Evolutionary conservation across 2,888 invertebrate species (phyloP), one percentile per base, ranked within the genome.

Genomic region (Leptura quadrifasciata): DNA sequence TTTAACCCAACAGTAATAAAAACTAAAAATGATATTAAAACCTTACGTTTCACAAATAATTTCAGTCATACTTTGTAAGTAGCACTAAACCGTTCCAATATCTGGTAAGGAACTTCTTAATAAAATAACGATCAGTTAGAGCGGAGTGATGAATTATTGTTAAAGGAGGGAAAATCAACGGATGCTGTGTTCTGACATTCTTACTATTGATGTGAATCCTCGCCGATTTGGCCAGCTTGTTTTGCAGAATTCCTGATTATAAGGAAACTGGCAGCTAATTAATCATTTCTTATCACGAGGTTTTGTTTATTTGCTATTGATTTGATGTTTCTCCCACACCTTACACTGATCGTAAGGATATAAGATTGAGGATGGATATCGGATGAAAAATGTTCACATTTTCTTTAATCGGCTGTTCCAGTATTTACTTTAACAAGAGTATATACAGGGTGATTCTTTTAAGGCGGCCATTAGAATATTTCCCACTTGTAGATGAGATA

Each of bases 131-230:
- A 15, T n/a, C 5, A 6, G 15, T 0, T n/a, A 47, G 47, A 6
- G n/a, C 0, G 47, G n/a, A n/a, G 15, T 1, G 47, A 3, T 47
- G 47, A 47, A 47, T 47, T 47, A 47, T 47, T 47, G 47, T n/a
- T 47, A n/a, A 47, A n/a, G n/a, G 4, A 47, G 47, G 47, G 12
- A n/a, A 47, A n/a, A 47, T 47, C 47, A 47, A 15, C 15, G 47
- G n/a, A 47, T 47, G 47, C n/a, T 47, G 47, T 47, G 47, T 47
- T 47, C 47, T 47, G 47, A n/a, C 47, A n/a, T 47, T n/a, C 47
- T 47, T 47, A 5, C n/a, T 47, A 47, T 47, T n/a, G 47, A 47
- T n/a, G 47, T 47, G 47, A 15, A n/a, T 47, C 17, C n/a, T 47
- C 47, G 47, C n/a, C 47, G 47, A 47, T 15, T 47, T 47, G 47